Conservation (phyloP, 2,797 vertebrate species). For the Brachyrhaphis roseni region DNA sequence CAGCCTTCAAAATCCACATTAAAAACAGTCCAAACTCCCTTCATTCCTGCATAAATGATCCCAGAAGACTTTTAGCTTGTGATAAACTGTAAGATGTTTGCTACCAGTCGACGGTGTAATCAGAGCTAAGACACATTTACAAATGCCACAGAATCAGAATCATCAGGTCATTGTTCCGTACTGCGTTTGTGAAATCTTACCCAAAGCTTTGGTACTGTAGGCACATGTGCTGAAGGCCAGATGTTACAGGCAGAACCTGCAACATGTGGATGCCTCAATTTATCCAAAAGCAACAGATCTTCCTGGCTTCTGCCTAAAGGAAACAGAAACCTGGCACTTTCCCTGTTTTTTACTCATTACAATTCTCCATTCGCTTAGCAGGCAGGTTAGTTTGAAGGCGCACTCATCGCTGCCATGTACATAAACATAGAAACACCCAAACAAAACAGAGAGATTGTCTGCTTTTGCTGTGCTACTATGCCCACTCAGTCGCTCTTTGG, state of each 20-base stretch:
- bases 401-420: conserved; percentile 57
- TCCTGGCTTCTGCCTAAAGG: conserved; percentile 48
- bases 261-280: conserved; percentile 60
- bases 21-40: conserved; percentile 7
- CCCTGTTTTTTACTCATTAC: conserved; percentile 34
- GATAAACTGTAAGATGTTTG: conserved; percentile 68
- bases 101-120: conserved; percentile 67
- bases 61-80: conserved; percentile 47
- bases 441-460: conserved; percentile 68
- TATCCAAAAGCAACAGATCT: conserved; percentile 58
- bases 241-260: conserved; percentile 62
- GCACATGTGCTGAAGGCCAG: conserved; percentile 67
- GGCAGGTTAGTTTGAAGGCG: conserved; percentile 50
- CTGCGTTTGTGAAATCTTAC: conserved; percentile 54
- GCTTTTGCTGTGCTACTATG: conserved; percentile 65
- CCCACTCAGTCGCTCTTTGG: conserved; percentile 65
- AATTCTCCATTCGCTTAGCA: conserved; percentile 41
- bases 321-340: conserved; percentile 40
- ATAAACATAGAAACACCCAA: conserved; percentile 66
- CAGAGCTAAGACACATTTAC: conserved; percentile 74
- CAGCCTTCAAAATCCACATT: conserved; percentile 75
- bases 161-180: conserved; percentile 40
- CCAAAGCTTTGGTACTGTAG: conserved; percentile 64
- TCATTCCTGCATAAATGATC: conserved; percentile 51
- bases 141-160: conserved; percentile 65